Percentiles rank a stretch among this genome's conserved stretches.
Conservation (phyloP, 2,113 vertebrate genomes). For the Suncus etruscus region DNA sequence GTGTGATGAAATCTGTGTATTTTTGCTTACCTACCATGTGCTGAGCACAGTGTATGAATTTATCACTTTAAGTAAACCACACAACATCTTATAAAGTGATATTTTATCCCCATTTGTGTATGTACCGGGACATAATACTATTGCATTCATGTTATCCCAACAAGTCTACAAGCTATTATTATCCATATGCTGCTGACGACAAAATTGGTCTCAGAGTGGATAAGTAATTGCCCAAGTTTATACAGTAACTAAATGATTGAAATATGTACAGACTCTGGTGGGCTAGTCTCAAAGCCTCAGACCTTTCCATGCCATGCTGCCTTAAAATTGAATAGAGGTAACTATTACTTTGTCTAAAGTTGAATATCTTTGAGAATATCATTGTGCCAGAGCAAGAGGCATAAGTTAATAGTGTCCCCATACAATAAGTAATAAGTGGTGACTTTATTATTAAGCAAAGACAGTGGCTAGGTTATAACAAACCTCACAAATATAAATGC, state of each 20-base stretch:
- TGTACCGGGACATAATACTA: constrained; percentile 33
- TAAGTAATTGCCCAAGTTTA: constrained; percentile 57
- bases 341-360: constrained; percentile 31
- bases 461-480: background rate
- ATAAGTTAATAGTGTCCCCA: background rate
- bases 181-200: constrained; percentile 61
- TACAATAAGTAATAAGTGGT: background rate
- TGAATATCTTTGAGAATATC: constrained; percentile 15
- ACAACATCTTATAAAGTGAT: constrained; percentile 37
- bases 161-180: constrained; percentile 59
- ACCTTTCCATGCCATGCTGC: background rate
- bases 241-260: constrained; percentile 46
- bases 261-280: background rate
- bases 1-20: background rate
- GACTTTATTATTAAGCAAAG: constrained; percentile 23
- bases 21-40: background rate
- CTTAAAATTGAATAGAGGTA: constrained; percentile 5
- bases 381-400: constrained; percentile 6
- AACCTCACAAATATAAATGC: constrained; percentile 40
- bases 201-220: constrained; percentile 72
- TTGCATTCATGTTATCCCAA: constrained; percentile 51
- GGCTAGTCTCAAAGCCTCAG: constrained; percentile 11
- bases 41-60: constrained; percentile 32
- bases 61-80: constrained; percentile 30
- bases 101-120: constrained; percentile 36